Evolutionary conservation across 2,888 invertebrate species (phyloP), one percentile per base, ranked within the genome.

Genomic region (Caenorhabditis doughertyi): DNA sequence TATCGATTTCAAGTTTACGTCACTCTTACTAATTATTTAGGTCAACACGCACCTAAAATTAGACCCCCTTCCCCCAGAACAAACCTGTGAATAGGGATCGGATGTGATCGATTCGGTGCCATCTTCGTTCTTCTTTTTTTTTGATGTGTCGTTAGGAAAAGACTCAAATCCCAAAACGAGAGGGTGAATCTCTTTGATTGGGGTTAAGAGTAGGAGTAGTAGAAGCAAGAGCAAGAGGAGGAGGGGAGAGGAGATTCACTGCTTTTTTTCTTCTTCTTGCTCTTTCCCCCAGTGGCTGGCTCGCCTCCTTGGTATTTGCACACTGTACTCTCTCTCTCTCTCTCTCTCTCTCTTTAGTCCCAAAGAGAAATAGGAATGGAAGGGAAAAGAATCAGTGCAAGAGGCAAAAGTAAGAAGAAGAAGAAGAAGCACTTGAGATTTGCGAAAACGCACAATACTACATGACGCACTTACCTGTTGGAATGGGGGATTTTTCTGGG

Each of bases 1-100:
- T 39, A 55, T 55, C 55, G n/a, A 55, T 55, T 55, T 55, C 55
- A 55, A 53, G 18, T 56, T n/a, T 32, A 58, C 58, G 35, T 58
- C 58, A 39, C 21, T 55, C 29, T n/a, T 55, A n/a, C n/a, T 32
- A 55, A 55, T 55, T 55, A n/a, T 1, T n/a, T 55, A n/a, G 55
- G 55, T 53, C 51, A 53, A 53, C 25, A 53, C 25, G 13, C 5
- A 9, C 25, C 11, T 11, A n/a, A 25, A 23, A 3, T 47, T 47
- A 53, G 27, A 42, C 0, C n/a, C 8, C 1, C 42, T 60, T 56
- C 32, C 13, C 35, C 58, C 58, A 47, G 18, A 18, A 44, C 55
- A 13, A 44, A 86, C 86, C 86, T 86, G 82, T 86, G 86, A 81
- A 86, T 86, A 44, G 86, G 86, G 65, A 86, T 86, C 35, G 86